Conservation (phyloP, 2,888 invertebrate species). For the Drosophila glabriapex region DNA sequence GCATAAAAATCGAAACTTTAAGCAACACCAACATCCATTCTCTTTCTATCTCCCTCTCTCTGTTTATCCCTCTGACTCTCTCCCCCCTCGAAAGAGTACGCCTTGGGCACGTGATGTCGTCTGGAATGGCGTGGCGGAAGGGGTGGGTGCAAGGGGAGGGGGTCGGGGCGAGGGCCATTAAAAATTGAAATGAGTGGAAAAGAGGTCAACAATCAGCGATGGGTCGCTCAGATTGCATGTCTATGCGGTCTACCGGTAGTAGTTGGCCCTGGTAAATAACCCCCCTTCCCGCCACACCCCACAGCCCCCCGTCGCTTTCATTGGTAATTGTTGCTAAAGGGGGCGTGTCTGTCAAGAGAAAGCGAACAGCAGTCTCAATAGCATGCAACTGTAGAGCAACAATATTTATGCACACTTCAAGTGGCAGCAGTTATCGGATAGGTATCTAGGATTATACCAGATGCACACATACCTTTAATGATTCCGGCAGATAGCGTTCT, state of each 20-base stretch:
- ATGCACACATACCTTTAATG: constrained; percentile 90
- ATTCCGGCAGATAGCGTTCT: constrained; percentile 93
- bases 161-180: constrained; percentile 8
- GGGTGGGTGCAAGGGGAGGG: constrained; percentile 33
- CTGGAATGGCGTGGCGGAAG: constrained; percentile 13
- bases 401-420: constrained; percentile 37
- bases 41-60: neutral
- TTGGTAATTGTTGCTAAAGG: constrained; percentile 63
- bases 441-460: neutral
- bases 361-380: constrained; percentile 8
- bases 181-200: constrained; percentile 54
- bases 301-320: neutral
- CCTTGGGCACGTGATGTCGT: constrained; percentile 42
- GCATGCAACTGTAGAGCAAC: constrained; percentile 11
- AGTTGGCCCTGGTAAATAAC: constrained; percentile 10
- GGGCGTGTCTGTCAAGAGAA: constrained; percentile 51
- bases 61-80: neutral
- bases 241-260: constrained; percentile 54
- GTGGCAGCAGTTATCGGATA: constrained; percentile 14
- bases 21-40: constrained; percentile 35
- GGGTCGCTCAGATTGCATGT: constrained; percentile 69
- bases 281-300: neutral
- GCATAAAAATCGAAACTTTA: constrained; percentile 67
- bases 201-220: constrained; percentile 73
- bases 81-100: constrained; percentile 4